phyloP scores from a whole-genome alignment of 2,888 invertebrate species.

The Macrophya alboannulata region DNA sequence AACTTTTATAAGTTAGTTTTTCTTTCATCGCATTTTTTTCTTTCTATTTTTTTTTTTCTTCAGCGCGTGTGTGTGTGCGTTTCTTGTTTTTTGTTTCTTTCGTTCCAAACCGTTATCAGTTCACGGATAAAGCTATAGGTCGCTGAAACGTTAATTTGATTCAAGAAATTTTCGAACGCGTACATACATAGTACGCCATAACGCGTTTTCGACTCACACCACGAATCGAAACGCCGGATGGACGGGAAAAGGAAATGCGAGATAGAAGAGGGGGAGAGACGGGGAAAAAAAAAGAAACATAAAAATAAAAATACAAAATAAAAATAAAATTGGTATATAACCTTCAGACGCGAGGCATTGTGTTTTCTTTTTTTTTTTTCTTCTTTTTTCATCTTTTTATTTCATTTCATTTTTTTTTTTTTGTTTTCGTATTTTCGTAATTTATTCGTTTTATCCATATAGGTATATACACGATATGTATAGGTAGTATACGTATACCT shows the following conservation, averaged over 20 bases:
- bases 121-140: slow-evolving; percentile 23
- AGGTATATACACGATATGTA: neutral
- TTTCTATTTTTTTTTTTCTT: neutral
- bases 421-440: slow-evolving; percentile 18
- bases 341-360: slow-evolving; percentile 19
- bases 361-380: slow-evolving; percentile 19
- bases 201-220: slow-evolving; percentile 59
- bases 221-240: slow-evolving; percentile 66
- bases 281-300: slow-evolving; percentile 29
- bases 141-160: slow-evolving; percentile 24
- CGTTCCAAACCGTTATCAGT: slow-evolving; percentile 39
- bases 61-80: too few relatives aligned
- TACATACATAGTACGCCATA: slow-evolving; percentile 11
- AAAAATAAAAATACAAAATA: slow-evolving; percentile 26
- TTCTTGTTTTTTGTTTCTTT: neutral
- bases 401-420: slow-evolving; percentile 7
- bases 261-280: slow-evolving; percentile 54
- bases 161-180: slow-evolving; percentile 32
- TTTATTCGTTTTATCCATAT: slow-evolving; percentile 13
- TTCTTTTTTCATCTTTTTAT: neutral
- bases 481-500: neutral
- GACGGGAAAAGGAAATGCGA: slow-evolving; percentile 60
- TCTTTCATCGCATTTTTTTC: slow-evolving; percentile 18
- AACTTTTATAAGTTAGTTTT: slow-evolving; percentile 41
- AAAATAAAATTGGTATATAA: slow-evolving; percentile 23